Evolutionary conservation across 2,888 invertebrate genomes (phyloP), one percentile per base, ranked within the genome.

Genomic region (Eulithis testata): DNA sequence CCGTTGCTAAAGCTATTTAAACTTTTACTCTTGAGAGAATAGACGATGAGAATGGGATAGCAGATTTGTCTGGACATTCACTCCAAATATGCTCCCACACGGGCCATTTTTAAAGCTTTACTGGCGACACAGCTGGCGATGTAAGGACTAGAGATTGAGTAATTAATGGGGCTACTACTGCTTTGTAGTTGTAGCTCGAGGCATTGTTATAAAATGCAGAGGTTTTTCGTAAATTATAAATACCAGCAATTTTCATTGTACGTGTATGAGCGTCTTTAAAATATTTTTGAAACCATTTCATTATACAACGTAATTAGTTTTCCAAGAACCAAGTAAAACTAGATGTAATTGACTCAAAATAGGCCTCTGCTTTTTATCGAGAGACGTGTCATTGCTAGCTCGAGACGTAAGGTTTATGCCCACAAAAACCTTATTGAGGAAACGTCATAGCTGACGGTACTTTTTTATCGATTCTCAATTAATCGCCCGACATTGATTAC

Each of bases 1-100:
- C 60, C 65, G 50, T 63, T 59, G 62, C 68, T 74, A 63, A 69
- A 70, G 70, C 71, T 68, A 79, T 75, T 76, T 78, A 74, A 81
- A 77, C 78, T 81, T 70, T 76, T 76, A 77, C 76, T 80, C 75
- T 71, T 65, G 65, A 74, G 68, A 68, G 61, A 74, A 74, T 77
- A 59, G 45, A 73, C 70, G 68, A 75, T 70, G 68, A 70, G 70
- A 79, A 76, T 73, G 60, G 68, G 63, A 71, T 66, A 63, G 67
- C 66, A 72, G 45, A 27, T 69, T 63, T 59, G 65, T 66, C 59
- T 60, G 49, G 58, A 69, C 69, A 65, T 69, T 71, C 65, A 74
- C 69, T 59, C 54, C 11, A 21, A 47, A 21, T 2, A 49, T 49
- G 6, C 45, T 47, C 49, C 49, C 49, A 49, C 49, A 21, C 14